Evolutionary conservation across 1,140 invertebrate genomes (phyloP), one percentile per base, ranked within the genome.

Genomic region (Drosophila nigrodunni): DNA sequence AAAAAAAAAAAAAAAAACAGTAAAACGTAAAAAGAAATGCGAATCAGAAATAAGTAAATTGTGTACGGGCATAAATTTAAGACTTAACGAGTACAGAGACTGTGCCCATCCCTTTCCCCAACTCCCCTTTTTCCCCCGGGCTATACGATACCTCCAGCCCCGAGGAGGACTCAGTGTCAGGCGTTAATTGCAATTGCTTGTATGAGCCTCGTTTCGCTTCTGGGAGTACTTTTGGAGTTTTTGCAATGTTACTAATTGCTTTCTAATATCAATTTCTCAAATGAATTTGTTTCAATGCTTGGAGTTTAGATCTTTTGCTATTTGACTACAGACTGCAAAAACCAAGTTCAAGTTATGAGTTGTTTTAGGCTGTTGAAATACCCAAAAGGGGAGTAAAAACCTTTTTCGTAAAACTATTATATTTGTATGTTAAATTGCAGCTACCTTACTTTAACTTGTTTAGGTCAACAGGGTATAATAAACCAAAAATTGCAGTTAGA

Each of bases 261-360:
- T 71, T 78, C 70, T 82, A 82, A 88, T 87, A 88, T 74, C 64
- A 52, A 72, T 87, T 88, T 82, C 79, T 78, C 83, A 88, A 88
- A 61, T 82, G 83, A 86, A 77, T 88, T 73, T 66, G 47, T 81
- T 86, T 78, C 59, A 74, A 67, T 43, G 67, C 83, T 78, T 67
- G 66, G 62, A 62, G 69, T 82, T 87, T 70, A 43, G 34, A 11
- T 25, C 41, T 70, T 30, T 75, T 82, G 52, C 60, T 62, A 58
- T 62, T n/a, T 61, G 57, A 77, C 47, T 85, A 50, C 55, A 61
- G 66, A 65, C 30, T 37, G 71, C 30, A 47, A 68, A 65, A 65
- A 46, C 62, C 60, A 65, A 62, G 78, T 55, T 59, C 57, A 50
- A 46, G 8, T 41, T 37, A 11, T 15, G n/a, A 5, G 2, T 11